Percentiles rank a stretch among this genome's conserved stretches.
These are phyloP conservation scores for Choreutis nemorana DNA, from an alignment of 2,888 invertebrate genomes.

Conservation along the genomic window DNA sequence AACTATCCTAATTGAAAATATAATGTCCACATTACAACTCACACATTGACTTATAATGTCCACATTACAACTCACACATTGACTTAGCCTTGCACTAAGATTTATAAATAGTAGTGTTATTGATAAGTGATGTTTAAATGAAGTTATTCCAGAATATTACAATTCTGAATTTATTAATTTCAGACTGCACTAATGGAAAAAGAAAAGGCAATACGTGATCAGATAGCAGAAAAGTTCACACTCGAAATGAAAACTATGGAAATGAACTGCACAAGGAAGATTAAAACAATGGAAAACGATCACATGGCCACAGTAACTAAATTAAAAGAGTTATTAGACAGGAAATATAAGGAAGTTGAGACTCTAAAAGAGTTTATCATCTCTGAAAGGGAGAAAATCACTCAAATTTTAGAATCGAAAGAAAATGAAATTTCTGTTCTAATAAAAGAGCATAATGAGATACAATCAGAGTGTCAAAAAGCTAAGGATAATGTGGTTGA, in stretches of 20 bases:
- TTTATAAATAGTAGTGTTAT: too few species aligned
- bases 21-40: too few species aligned
- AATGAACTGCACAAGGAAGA: slow-evolving; percentile 54
- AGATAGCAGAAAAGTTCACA: slow-evolving; percentile 72
- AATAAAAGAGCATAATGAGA: slow-evolving; percentile 47
- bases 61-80: too few species aligned
- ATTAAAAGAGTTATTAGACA: slow-evolving; percentile 52
- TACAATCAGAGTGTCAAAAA: slow-evolving; percentile 40
- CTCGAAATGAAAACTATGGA: slow-evolving; percentile 68
- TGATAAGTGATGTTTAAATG: too few species aligned
- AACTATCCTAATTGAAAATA: too few species aligned
- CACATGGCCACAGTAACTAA: slow-evolving; percentile 48
- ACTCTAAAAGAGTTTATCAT: slow-evolving; percentile 57
- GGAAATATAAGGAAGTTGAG: slow-evolving; percentile 63
- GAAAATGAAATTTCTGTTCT: slow-evolving; percentile 56
- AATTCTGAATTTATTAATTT: slow-evolving; percentile 12
- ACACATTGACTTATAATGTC: too few species aligned
- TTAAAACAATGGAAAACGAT: slow-evolving; percentile 59
- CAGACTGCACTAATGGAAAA: slow-evolving; percentile 61
- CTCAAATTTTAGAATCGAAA: slow-evolving; percentile 56
- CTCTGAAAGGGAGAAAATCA: slow-evolving; percentile 54
- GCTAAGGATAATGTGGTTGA: slow-evolving; percentile 35
- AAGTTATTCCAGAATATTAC: neutral
- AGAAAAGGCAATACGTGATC: slow-evolving; percentile 69
- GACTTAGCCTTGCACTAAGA: too few species aligned